Conservation (phyloP, 1,140 invertebrate species). For the Babylonia areolata region DNA sequence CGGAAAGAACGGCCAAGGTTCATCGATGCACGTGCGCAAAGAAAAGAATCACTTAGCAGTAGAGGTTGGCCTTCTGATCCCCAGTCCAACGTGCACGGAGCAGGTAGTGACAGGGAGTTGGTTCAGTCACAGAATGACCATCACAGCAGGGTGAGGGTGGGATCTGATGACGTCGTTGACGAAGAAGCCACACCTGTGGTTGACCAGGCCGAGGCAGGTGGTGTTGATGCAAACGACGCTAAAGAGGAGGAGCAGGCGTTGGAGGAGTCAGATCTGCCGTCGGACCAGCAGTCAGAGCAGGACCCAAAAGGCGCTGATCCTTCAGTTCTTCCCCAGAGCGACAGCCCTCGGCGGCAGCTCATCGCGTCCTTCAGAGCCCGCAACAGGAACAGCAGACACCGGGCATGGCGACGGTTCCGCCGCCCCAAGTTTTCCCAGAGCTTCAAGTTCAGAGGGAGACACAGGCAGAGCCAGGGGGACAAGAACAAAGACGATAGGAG, state of each 20-base stretch:
- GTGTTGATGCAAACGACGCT: background rate
- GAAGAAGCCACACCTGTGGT: background rate
- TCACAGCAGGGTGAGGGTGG: background rate
- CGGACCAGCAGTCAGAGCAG: background rate
- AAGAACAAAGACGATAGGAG: background rate
- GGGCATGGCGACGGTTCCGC: conserved; percentile 1
- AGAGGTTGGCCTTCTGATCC: background rate
- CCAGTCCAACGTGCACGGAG: background rate
- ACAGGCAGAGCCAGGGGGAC: background rate
- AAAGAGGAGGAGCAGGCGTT: background rate
- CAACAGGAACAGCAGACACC: background rate
- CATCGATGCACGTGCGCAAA: background rate
- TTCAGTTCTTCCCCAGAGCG: background rate
- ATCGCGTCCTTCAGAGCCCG: background rate
- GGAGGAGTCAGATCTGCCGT: background rate
- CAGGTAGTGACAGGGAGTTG: background rate
- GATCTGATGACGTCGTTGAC: background rate
- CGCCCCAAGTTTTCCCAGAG: conserved; percentile 49
- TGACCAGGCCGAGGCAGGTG: background rate
- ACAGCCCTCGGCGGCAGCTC: background rate
- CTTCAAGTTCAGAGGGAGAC: conserved; percentile 42
- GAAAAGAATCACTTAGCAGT: background rate
- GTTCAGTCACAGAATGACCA: background rate
- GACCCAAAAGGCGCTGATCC: background rate
- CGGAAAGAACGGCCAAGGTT: background rate